phyloP scores from a whole-genome alignment of 2,797 vertebrate genomes.

The Megalops cyprinoides region DNA sequence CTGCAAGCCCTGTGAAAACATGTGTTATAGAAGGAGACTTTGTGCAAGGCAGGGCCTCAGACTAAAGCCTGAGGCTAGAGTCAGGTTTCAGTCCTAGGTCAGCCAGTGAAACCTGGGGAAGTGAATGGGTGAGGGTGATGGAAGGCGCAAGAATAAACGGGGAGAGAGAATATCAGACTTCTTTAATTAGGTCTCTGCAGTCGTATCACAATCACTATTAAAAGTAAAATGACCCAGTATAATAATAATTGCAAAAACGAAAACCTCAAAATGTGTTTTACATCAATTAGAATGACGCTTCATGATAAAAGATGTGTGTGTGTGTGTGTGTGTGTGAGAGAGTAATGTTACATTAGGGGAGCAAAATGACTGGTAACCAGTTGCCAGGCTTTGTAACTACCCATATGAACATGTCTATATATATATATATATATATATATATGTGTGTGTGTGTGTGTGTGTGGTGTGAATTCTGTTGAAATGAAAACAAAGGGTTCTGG shows the following conservation, averaged over 20 bases:
- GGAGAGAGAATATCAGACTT: background rate
- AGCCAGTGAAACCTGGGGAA: slow-evolving; percentile 23
- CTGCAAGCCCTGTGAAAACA: slow-evolving; percentile 46
- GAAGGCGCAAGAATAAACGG: slow-evolving; percentile 14
- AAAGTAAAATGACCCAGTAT: slow-evolving; percentile 25
- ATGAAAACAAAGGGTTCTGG: slow-evolving; percentile 41
- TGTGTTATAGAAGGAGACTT: background rate
- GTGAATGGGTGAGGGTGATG: background rate
- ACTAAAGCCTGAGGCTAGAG: slow-evolving; percentile 35
- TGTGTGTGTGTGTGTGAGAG: slow-evolving; percentile 34
- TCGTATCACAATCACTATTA: slow-evolving; percentile 32
- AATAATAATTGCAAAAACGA: slow-evolving; percentile 17
- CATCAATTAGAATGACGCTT: slow-evolving; percentile 38
- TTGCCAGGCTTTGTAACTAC: too few relatives aligned
- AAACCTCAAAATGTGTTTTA: slow-evolving; percentile 27
- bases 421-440: slow-evolving; percentile 30
- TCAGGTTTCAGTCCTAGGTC: slow-evolving; percentile 42
- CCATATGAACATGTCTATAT: too few relatives aligned
- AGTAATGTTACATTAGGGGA: too few relatives aligned
- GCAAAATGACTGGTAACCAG: too few relatives aligned
- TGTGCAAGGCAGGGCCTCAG: background rate
- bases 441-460: slow-evolving; percentile 37
- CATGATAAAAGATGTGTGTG: slow-evolving; percentile 45
- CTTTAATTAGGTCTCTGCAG: slow-evolving; percentile 34
- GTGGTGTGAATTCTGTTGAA: slow-evolving; percentile 47